Evolutionary conservation across 2,113 vertebrate species (phyloP).

Genomic region (Scomber japonicus): DNA sequence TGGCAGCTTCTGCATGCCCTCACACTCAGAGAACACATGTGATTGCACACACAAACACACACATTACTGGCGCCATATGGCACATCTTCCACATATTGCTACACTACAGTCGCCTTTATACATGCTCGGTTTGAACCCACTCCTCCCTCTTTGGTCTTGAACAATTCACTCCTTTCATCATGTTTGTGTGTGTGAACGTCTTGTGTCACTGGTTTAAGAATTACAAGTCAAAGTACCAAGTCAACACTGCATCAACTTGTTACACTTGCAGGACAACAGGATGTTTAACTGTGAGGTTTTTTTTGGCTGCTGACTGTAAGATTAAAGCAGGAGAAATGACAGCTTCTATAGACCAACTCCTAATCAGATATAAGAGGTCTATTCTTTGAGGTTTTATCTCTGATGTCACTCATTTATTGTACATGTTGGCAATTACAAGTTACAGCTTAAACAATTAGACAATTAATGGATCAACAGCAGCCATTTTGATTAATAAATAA

Average conservation of each 20-base stretch:
- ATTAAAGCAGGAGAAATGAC: conserved; percentile 15
- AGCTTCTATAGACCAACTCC: conserved; percentile 30
- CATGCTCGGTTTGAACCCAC: conserved; percentile 41
- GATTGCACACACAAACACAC: conserved; percentile 42
- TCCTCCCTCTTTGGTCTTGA: conserved; percentile 15
- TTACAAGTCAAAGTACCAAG: background rate
- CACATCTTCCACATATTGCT: conserved; percentile 23
- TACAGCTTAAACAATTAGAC: no score
- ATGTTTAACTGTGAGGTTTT: conserved; percentile 31
- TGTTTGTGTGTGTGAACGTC: background rate
- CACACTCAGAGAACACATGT: background rate
- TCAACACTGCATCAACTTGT: conserved; percentile 26
- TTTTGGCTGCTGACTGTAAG: conserved; percentile 33
- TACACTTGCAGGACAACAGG: conserved; percentile 29
- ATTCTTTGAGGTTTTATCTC: background rate
- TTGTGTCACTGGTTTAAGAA: conserved; percentile 32
- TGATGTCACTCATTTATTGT: no score
- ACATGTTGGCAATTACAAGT: no score
- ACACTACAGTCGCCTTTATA: conserved; percentile 38
- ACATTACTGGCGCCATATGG: conserved; percentile 55
- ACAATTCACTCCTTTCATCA: background rate
- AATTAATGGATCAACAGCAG: no score
- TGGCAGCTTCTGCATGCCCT: conserved; percentile 43
- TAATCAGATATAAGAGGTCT: conserved; percentile 23
- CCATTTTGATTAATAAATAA: no score